Conservation (phyloP, 2,888 invertebrate species). For the Rutpela maculata region DNA sequence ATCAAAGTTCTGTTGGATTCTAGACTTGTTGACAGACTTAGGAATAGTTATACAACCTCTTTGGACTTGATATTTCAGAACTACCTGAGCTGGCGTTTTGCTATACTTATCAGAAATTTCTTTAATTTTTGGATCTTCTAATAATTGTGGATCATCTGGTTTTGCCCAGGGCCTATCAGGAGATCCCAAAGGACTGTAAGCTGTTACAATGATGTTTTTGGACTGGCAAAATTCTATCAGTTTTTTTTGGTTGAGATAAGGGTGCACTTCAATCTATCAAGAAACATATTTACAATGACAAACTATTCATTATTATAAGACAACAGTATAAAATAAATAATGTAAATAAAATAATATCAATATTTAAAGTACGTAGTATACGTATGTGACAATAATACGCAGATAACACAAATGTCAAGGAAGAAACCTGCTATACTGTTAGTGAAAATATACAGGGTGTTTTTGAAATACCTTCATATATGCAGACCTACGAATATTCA, state of each 20-base stretch:
- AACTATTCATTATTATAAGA: no score
- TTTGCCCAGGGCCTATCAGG: conserved; percentile 91
- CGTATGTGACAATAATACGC: no score
- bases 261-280: conserved; percentile 85
- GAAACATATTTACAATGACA: conserved; percentile 49
- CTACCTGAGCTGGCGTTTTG: conserved; percentile 83
- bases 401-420: neutral
- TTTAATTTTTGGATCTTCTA: conserved; percentile 85
- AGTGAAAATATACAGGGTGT: no score
- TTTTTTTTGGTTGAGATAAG: conserved; percentile 84
- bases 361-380: neutral
- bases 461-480: no score
- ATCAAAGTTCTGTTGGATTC: conserved; percentile 82
- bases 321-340: no score
- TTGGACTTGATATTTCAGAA: conserved; percentile 81
- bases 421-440: no score
- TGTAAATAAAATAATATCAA: no score
- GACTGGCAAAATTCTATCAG: conserved; percentile 83
- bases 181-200: conserved; percentile 90
- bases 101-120: conserved; percentile 79
- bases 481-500: no score
- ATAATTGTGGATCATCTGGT: conserved; percentile 82
- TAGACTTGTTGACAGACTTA: conserved; percentile 84
- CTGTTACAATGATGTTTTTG: conserved; percentile 82
- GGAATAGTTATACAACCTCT: conserved; percentile 86